Evolutionary conservation across 1,140 invertebrate species (phyloP).

Genomic region (Brachionus paranguensis): DNA sequence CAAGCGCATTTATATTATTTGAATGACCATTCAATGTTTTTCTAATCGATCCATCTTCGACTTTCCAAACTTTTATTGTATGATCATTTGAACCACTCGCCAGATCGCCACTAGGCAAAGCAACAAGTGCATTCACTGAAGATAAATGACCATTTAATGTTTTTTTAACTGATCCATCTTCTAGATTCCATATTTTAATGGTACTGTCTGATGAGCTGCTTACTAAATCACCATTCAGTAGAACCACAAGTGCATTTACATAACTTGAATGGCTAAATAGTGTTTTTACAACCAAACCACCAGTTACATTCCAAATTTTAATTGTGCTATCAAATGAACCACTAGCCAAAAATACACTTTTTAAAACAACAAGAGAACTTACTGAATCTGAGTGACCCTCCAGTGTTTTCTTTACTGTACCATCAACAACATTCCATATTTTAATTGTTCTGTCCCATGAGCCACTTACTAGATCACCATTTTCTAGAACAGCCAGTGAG

Average conservation of each 20-base stretch:
- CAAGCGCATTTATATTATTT: constrained; percentile 77
- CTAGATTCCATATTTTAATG: constrained; percentile 58
- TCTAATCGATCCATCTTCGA: constrained; percentile 80
- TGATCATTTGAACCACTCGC: constrained; percentile 98
- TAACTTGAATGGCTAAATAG: not conserved
- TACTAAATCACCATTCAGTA: constrained; percentile 47
- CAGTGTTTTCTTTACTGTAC: not conserved
- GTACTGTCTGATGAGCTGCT: constrained; percentile 57
- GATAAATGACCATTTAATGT: constrained; percentile 57
- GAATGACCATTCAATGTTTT: not conserved
- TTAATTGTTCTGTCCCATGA: not conserved
- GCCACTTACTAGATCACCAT: not conserved
- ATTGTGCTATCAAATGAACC: not conserved
- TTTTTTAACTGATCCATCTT: constrained; percentile 45
- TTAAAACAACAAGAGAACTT: not conserved
- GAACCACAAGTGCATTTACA: not conserved
- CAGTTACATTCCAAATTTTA: not conserved
- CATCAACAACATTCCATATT: not conserved
- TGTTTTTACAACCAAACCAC: not conserved
- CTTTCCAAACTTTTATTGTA: constrained; percentile 96
- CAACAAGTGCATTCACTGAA: constrained; percentile 49
- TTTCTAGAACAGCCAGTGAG: not conserved
- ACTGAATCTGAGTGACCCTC: not conserved
- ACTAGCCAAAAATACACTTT: not conserved
- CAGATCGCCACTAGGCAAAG: constrained; percentile 59